Conservation (phyloP, 2,888 invertebrate genomes). For the Drosophila greeni region DNA sequence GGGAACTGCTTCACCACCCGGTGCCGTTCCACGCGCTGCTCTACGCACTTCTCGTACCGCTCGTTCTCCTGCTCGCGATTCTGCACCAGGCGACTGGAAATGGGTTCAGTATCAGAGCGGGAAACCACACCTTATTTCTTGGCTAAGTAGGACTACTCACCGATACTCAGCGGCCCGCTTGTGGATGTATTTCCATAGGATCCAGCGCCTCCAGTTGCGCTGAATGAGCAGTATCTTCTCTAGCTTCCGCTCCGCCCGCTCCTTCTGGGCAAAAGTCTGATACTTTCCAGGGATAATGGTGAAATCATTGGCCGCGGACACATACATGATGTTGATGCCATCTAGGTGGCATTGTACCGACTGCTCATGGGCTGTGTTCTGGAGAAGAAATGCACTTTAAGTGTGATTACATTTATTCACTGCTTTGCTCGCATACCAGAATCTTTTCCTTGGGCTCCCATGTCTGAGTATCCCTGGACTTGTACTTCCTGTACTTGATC, state of each 20-base stretch:
- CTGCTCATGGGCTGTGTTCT: slow-evolving; percentile 77
- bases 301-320: slow-evolving; percentile 83
- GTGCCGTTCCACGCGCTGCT: slow-evolving; percentile 80
- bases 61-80: slow-evolving; percentile 71
- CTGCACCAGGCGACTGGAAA: slow-evolving; percentile 79
- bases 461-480: slow-evolving; percentile 84
- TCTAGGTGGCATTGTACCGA: slow-evolving; percentile 76
- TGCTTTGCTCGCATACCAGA: slow-evolving; percentile 75
- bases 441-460: slow-evolving; percentile 76
- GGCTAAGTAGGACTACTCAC: slow-evolving; percentile 42
- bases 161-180: slow-evolving; percentile 80
- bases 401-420: fast-evolving
- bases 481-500: slow-evolving; percentile 64
- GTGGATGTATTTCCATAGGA: slow-evolving; percentile 80
- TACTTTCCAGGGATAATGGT: slow-evolving; percentile 83
- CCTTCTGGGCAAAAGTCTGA: slow-evolving; percentile 83
- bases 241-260: slow-evolving; percentile 81
- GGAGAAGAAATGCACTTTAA: background rate
- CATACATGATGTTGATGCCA: slow-evolving; percentile 76
- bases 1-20: slow-evolving; percentile 85
- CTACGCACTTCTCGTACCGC: slow-evolving; percentile 69
- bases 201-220: slow-evolving; percentile 79
- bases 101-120: background rate
- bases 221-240: slow-evolving; percentile 84
- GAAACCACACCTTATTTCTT: no score